phyloP scores from a whole-genome alignment of 2,113 vertebrate species.

The Osmerus mordax region DNA sequence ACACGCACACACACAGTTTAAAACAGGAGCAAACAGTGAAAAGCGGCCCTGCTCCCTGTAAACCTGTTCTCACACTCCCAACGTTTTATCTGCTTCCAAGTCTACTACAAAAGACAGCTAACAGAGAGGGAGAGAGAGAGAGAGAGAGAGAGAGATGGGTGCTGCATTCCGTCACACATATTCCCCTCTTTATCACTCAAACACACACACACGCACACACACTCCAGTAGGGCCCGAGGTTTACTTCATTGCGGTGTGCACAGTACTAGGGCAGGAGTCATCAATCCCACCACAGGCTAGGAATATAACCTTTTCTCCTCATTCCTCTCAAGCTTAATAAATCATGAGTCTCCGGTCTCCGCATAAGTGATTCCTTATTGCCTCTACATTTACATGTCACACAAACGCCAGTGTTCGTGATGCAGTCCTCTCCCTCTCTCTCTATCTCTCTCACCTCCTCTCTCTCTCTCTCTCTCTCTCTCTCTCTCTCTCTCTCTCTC shows the following conservation, averaged over 20 bases:
- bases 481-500: too few relatives aligned
- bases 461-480: too few relatives aligned
- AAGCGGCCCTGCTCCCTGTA: slow-evolving; percentile 2
- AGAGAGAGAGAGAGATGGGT: background rate
- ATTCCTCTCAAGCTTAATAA: slow-evolving; percentile 31
- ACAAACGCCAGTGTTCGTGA: background rate
- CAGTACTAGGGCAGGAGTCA: slow-evolving; percentile 25
- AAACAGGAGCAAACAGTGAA: slow-evolving; percentile 9
- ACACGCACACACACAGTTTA: background rate
- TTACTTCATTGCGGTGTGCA: slow-evolving; percentile 44
- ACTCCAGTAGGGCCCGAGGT: slow-evolving; percentile 13
- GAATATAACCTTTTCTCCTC: slow-evolving; percentile 37
- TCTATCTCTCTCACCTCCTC: too few relatives aligned
- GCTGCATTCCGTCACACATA: slow-evolving; percentile 5
- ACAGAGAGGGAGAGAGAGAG: slow-evolving; percentile 8
- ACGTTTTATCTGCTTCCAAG: slow-evolving; percentile 34
- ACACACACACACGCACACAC: slow-evolving; percentile 17
- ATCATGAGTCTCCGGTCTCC: slow-evolving; percentile 28
- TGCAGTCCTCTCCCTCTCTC: background rate
- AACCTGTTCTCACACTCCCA: slow-evolving; percentile 1
- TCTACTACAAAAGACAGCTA: slow-evolving; percentile 25
- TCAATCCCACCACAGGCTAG: slow-evolving; percentile 30
- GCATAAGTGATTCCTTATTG: slow-evolving; percentile 32
- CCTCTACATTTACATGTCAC: slow-evolving; percentile 26
- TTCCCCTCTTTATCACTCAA: slow-evolving; percentile 1